Percentiles rank a stretch among this genome's conserved stretches.
These are phyloP conservation scores for Tachina grossa DNA, from an alignment of 2,888 invertebrate species.

Conservation along the genomic window DNA sequence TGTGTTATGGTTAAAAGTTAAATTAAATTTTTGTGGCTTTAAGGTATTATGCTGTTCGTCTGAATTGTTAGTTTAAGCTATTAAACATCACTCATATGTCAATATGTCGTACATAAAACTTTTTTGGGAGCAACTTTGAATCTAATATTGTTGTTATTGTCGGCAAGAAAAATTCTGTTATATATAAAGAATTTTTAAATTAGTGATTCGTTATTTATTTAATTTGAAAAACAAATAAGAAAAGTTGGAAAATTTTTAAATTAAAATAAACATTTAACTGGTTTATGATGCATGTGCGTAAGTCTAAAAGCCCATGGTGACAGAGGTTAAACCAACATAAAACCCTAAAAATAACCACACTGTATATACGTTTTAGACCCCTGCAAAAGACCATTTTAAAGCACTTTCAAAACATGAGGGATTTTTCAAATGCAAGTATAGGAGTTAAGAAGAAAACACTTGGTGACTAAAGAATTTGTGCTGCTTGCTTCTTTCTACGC, in stretches of 20 bases:
- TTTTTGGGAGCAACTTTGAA: neutral
- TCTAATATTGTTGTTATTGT: no score
- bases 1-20: slow-evolving; percentile 28
- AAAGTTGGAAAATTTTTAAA: neutral
- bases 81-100: slow-evolving; percentile 28
- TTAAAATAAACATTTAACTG: neutral
- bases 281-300: no score
- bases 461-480: no score
- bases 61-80: slow-evolving; percentile 25
- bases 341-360: no score
- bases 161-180: neutral
- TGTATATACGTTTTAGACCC: no score
- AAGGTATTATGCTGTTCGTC: slow-evolving; percentile 15
- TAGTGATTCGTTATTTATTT: neutral
- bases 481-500: no score
- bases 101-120: neutral
- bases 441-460: no score
- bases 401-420: no score
- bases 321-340: no score
- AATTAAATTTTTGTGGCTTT: slow-evolving; percentile 47
- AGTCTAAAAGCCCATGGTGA: neutral
- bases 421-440: no score
- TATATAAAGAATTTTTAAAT: neutral
- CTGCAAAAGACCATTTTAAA: no score
- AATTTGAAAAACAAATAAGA: neutral